Evolutionary conservation across 2,888 invertebrate species (phyloP), one percentile per base, ranked within the genome.

Genomic region (Hemaris fuciformis): DNA sequence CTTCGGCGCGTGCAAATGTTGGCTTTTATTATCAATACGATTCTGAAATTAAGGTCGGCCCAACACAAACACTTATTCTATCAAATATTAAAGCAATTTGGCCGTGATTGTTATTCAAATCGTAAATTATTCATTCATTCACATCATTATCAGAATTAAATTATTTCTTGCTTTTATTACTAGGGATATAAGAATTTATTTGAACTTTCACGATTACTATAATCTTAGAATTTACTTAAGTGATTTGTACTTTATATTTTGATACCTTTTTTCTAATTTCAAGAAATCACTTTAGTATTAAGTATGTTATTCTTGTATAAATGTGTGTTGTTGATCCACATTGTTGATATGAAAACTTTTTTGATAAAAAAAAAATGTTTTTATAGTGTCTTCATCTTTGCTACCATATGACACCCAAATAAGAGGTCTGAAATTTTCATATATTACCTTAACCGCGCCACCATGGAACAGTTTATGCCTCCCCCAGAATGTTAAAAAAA

Each of bases 81-180:
- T 69, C 70, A 53, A 60, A 48, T 48, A 38, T 41, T n/a, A 48
- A 73, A 80, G 77, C 78, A 83, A 86, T 83, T 84, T 82, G 74
- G 73, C 73, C 67, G 58, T 76, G 73, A 87, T 87, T 88, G 87
- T 86, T 84, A 87, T 88, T 87, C 80, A 87, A 87, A 88, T 84
- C 76, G 74, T 73, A 80, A 83, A 88, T 88, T 84, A 85, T 84
- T 81, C 81, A 86, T 81, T 83, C 83, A 87, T 87, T 84, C 85
- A 79, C 77, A 78, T 84, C 84, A 83, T 77, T 83, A 78, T 73
- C 84, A 81, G 78, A 77, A 70, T 75, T 72, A 73, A 79, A 81
- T 79, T 78, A 80, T 77, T 76, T 79, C 71, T 64, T 68, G 69
- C 64, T 71, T 72, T 72, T 67, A 66, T 69, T 72, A 62, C 56